These are phyloP conservation scores for Metalampra italica DNA, from an alignment of 2,888 invertebrate species.

Conservation along the genomic window DNA sequence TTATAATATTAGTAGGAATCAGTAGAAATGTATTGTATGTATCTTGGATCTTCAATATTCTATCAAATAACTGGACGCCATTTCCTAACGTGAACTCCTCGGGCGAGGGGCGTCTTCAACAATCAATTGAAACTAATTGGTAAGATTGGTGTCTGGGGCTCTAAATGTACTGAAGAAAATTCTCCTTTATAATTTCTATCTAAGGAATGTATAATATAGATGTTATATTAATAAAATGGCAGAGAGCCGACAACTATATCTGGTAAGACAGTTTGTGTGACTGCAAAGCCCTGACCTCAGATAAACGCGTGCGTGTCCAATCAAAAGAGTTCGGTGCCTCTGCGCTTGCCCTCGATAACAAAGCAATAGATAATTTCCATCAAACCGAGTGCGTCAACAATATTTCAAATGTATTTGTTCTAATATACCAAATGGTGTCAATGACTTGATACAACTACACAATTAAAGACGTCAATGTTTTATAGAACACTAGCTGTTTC, in stretches of 20 bases:
- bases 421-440: constrained; percentile 27
- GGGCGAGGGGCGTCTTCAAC: constrained; percentile 33
- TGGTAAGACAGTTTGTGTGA: constrained; percentile 17
- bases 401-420: constrained; percentile 10
- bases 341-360: constrained; percentile 38
- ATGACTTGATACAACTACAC: constrained; percentile 23
- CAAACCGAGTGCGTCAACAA: constrained; percentile 14
- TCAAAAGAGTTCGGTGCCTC: constrained; percentile 47
- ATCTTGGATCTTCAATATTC: too few relatives aligned
- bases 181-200: constrained; percentile 1
- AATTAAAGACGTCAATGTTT: neutral
- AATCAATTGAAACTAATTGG: constrained; percentile 65
- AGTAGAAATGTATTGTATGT: too few relatives aligned
- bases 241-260: constrained; percentile 14
- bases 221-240: neutral
- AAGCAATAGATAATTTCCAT: constrained; percentile 36
- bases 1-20: too few relatives aligned
- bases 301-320: constrained; percentile 57
- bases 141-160: constrained; percentile 37
- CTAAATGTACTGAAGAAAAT: constrained; percentile 22
- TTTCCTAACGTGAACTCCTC: neutral
- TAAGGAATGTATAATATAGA: neutral
- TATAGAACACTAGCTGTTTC: neutral
- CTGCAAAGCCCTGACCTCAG: constrained; percentile 49
- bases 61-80: neutral